Base-by-base conservation (phyloP, 2,888 invertebrate species). In the Eudasyphora cyanicolor region DNA sequence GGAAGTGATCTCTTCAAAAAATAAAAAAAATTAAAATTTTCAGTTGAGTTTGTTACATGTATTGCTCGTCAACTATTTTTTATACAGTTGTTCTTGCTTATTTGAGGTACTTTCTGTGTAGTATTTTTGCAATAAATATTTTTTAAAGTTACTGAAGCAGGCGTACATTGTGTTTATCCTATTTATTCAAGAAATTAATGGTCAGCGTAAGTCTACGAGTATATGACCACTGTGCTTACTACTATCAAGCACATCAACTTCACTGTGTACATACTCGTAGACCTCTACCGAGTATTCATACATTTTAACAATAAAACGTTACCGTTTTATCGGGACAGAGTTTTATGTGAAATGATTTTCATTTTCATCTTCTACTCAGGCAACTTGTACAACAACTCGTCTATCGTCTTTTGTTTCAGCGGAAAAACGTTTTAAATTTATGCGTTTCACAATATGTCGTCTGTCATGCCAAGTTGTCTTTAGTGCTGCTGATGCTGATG, bases 401-500 rank as follows among this genome's bases (percentile, higher is more conserved):
- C 60, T 76, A 57, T 60, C 69, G 57, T 69, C 75, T 76, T 60
- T 79, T 73, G 79, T 73, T 76, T 76, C 38, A 17, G 17, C 12
- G 17, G 21, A 82, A 79, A 70, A 76, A 42, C 67, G 76, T 79
- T 82, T 76, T 74, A 82, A 42, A 82, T 82, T 79, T 79, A 82
- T 79, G 76, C 74, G 51, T 79, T 83, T n/a, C 69, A 77, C 79
- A 83, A 69, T 70, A 79, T 76, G 67, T 76, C 69, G 49, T 64
- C 71, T 71, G 71, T 51, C 51, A 71, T 71, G 51, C 71, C n/a
- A n/a, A 51, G 62, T 78, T 77, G 79, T 60, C 54, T 49, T 35
- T 78, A n/a, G 14, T 29, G 32, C 45, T 74, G 60, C 27, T 27
- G 54, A 19, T 76, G 60, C 54, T 35, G 51, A 38, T 60, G 35